Conservation (phyloP, 2,797 vertebrate genomes). For the Coracias cyanogaster region DNA sequence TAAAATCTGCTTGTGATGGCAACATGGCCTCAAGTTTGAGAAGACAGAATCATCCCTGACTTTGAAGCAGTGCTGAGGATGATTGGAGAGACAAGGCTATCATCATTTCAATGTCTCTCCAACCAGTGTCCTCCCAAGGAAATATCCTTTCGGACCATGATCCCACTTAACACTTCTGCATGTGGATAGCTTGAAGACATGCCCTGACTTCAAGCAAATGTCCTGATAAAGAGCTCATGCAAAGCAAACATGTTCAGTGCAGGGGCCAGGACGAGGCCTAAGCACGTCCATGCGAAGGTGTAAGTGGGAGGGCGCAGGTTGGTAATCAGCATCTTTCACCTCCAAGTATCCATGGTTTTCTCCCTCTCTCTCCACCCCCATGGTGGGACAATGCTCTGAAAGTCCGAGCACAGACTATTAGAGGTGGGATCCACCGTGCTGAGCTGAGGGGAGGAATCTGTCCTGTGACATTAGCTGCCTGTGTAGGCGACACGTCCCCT, state of each 20-base stretch:
- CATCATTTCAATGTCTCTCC: not conserved
- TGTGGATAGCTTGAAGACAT: not conserved
- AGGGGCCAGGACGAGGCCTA: not conserved
- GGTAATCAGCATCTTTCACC: not conserved
- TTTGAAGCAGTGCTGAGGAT: not conserved
- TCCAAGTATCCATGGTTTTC: not conserved
- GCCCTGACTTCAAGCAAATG: not conserved
- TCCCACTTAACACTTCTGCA: not conserved
- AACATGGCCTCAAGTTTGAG: not conserved
- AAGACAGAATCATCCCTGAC: not conserved
- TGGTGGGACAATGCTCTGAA: not conserved
- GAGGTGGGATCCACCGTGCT: not conserved
- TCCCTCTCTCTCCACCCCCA: not conserved
- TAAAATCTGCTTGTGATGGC: constrained; percentile 37
- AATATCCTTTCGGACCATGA: not conserved
- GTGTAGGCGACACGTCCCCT: not conserved
- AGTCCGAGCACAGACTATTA: not conserved
- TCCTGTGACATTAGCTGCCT: not conserved
- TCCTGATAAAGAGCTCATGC: not conserved
- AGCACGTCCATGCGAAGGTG: not conserved
- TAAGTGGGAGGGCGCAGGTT: not conserved
- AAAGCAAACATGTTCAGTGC: not conserved
- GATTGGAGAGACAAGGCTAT: not conserved
- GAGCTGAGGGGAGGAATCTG: not conserved
- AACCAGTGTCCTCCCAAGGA: not conserved